A percentile compares a stretch with the other conserved stretches of the same genome.
These are phyloP conservation scores for Drosophila melanosoma DNA, from an alignment of 2,888 invertebrate species.

Conservation along the genomic window DNA sequence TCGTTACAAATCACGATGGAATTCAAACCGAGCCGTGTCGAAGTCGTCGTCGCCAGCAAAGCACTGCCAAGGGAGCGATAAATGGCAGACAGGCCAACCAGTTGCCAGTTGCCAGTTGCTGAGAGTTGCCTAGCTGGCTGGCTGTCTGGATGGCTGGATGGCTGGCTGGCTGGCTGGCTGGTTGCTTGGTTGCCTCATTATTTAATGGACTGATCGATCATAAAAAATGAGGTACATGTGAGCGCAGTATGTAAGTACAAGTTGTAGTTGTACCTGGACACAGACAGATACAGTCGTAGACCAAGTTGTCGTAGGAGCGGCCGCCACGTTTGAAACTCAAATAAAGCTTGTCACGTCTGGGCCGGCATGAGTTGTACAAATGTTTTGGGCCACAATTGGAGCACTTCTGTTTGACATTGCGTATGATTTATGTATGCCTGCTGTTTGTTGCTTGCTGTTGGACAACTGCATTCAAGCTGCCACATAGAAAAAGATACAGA, in stretches of 20 bases:
- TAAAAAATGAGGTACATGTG: conserved; percentile 82
- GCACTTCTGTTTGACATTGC: conserved; percentile 83
- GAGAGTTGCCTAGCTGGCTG: conserved; percentile 6
- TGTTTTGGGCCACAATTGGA: conserved; percentile 83
- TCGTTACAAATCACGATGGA: conserved; percentile 84
- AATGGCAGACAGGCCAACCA: conserved; percentile 66
- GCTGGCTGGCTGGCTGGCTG: conserved; percentile 23
- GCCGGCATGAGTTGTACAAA: conserved; percentile 76
- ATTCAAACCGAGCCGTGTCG: conserved; percentile 68
- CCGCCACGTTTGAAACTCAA: conserved; percentile 70
- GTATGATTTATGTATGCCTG: conserved; percentile 81
- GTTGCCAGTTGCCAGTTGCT: conserved; percentile 43
- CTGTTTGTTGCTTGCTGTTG: conserved; percentile 38
- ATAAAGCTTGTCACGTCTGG: conserved; percentile 74
- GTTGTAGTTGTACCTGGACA: conserved; percentile 64
- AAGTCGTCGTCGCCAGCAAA: conserved; percentile 52
- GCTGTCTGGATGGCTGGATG: conserved; percentile 13
- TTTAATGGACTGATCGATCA: conserved; percentile 84
- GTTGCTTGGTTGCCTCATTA: conserved; percentile 67
- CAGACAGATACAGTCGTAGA: conserved; percentile 17
- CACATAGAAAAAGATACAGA: background rate
- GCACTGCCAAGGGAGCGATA: conserved; percentile 79
- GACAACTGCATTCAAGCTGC: background rate
- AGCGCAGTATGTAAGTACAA: conserved; percentile 73
- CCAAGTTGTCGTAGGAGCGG: conserved; percentile 60